Percentiles rank a stretch among this genome's conserved stretches.
These are phyloP conservation scores for Chelmon rostratus DNA, from an alignment of 2,797 vertebrate species.

Conservation along the genomic window DNA sequence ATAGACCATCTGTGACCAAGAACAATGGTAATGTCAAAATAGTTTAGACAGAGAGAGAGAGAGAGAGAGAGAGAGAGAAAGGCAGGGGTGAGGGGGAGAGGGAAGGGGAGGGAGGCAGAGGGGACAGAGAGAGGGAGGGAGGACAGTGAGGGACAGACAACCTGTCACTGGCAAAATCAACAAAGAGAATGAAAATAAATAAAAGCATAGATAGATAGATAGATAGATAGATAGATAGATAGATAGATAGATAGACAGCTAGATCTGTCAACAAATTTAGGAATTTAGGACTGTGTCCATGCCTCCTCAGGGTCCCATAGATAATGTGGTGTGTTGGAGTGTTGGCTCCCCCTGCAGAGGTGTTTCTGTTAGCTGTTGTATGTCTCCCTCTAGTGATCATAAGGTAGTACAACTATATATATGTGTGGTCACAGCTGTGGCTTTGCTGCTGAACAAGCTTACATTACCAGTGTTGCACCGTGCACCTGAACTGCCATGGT, in stretches of 20 bases:
- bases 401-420: neutral
- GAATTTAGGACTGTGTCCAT: neutral
- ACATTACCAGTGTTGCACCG: no score
- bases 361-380: neutral
- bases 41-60: conserved; percentile 29
- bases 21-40: conserved; percentile 66
- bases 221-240: neutral
- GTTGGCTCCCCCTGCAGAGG: no score
- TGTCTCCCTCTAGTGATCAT: conserved; percentile 38
- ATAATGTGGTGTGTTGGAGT: neutral
- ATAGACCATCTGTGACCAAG: conserved; percentile 78
- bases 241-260: neutral
- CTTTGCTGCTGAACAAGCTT: no score
- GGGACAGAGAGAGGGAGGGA: neutral
- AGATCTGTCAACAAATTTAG: neutral
- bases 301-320: neutral
- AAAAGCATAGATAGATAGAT: neutral
- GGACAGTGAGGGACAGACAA: neutral
- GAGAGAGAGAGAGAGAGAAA: neutral
- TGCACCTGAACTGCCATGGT: no score
- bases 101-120: neutral
- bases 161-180: neutral
- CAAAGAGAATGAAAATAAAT: neutral
- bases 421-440: no score
- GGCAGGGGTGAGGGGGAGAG: neutral